Percentiles rank a stretch among this genome's conserved stretches.
Conservation (phyloP, 2,888 invertebrate genomes). For the Barypeithes pellucidus region DNA sequence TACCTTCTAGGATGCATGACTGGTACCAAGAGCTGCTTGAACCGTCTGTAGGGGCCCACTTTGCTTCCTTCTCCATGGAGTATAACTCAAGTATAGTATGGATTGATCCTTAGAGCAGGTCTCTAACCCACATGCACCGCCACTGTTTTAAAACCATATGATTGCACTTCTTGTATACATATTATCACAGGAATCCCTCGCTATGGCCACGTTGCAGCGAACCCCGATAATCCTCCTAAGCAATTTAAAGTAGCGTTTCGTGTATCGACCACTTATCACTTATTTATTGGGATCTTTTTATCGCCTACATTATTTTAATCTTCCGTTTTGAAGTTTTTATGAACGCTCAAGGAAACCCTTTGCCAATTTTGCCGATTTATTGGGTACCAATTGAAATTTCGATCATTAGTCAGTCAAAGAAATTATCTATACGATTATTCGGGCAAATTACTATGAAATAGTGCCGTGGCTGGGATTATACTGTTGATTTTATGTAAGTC, state of each 20-base stretch:
- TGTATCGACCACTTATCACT: conserved; percentile 70
- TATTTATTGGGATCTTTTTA: conserved; percentile 70
- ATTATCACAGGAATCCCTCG: conserved; percentile 42
- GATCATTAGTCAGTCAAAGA: conserved; percentile 45
- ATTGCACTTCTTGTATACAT: conserved; percentile 42
- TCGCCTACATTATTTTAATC: conserved; percentile 70
- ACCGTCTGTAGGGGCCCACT: no score
- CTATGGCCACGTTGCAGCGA: conserved; percentile 46
- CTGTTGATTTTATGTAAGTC: no score
- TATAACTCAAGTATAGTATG: no score
- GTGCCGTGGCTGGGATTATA: not conserved
- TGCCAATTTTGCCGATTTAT: conserved; percentile 64
- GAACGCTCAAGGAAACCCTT: conserved; percentile 68
- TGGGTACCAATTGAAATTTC: conserved; percentile 42
- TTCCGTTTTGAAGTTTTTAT: conserved; percentile 69
- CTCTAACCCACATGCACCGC: not conserved
- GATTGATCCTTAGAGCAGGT: no score
- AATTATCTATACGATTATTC: conserved; percentile 47
- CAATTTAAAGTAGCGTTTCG: conserved; percentile 70
- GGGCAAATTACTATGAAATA: conserved; percentile 18
- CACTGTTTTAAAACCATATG: conserved; percentile 35
- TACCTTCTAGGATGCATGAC: no score
- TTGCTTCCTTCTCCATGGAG: no score
- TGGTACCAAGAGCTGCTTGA: no score
- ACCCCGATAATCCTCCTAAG: conserved; percentile 62